phyloP scores from a whole-genome alignment of 2,888 invertebrate species.

The Diarsia rubi region DNA sequence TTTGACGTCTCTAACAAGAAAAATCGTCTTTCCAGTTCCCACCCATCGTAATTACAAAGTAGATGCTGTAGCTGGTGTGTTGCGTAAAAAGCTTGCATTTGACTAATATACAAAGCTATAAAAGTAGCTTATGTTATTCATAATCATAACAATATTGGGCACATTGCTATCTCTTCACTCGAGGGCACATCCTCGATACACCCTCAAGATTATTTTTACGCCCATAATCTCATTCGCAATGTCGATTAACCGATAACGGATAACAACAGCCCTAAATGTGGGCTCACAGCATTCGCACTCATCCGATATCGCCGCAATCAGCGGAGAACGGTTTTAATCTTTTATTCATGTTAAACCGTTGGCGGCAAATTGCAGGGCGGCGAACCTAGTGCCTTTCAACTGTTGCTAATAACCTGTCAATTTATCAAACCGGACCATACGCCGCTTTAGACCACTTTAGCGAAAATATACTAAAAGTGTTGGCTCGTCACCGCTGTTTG shows the following conservation, averaged over 20 bases:
- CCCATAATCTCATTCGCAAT: conserved; percentile 63
- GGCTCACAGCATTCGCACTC: conserved; percentile 72
- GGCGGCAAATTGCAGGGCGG: conserved; percentile 89
- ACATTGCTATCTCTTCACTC: conserved; percentile 37
- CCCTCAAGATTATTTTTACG: conserved; percentile 60
- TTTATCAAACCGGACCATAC: conserved; percentile 85
- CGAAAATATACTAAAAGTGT: conserved; percentile 72
- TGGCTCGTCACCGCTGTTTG: conserved; percentile 66
- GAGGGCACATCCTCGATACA: conserved; percentile 47
- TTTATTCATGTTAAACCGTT: conserved; percentile 86
- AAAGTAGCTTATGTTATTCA: conserved; percentile 40
- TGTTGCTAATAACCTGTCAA: conserved; percentile 91
- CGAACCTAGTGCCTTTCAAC: conserved; percentile 90
- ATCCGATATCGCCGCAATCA: conserved; percentile 85
- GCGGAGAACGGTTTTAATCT: conserved; percentile 85
- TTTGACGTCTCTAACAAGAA: too few relatives aligned
- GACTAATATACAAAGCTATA: conserved; percentile 28
- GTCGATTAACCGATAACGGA: conserved; percentile 73
- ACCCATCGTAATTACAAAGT: too few relatives aligned
- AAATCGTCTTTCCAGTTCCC: background rate
- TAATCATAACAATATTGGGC: conserved; percentile 35
- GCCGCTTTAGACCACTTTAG: conserved; percentile 77
- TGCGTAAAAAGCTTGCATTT: background rate
- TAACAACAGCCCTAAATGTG: conserved; percentile 77
- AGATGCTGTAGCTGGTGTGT: background rate